Conservation (phyloP, 2,888 invertebrate genomes). For the Amphimallon solstitiale region DNA sequence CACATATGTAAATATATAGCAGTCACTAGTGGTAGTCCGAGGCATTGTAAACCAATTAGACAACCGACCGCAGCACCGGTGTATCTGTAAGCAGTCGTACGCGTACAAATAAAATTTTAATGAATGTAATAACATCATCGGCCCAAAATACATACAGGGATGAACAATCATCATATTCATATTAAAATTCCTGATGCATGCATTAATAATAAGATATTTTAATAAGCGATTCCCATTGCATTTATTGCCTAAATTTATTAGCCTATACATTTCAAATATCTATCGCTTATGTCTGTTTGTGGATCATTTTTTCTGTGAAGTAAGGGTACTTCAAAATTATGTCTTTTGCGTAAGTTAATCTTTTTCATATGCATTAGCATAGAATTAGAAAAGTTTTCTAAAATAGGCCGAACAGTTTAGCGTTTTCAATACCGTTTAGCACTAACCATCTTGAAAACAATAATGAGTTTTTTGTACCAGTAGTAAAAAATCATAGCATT, state of each 20-base stretch:
- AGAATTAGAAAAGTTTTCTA: too few species aligned
- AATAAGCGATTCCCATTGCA: neutral
- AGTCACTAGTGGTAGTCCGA: slow-evolving; percentile 11
- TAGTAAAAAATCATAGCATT: too few species aligned
- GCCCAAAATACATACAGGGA: neutral
- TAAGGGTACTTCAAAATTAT: too few species aligned
- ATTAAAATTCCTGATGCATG: neutral
- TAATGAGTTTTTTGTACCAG: too few species aligned
- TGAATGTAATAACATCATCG: slow-evolving; percentile 17
- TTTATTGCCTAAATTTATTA: neutral
- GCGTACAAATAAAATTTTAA: slow-evolving; percentile 25
- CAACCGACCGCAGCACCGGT: neutral
- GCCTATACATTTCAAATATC: too few species aligned
- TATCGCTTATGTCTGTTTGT: too few species aligned
- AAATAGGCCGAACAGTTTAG: too few species aligned
- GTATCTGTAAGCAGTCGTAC: slow-evolving; percentile 2
- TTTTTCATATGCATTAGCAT: too few species aligned
- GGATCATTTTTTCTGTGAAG: too few species aligned
- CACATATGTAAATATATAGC: slow-evolving; percentile 29
- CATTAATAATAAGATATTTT: neutral
- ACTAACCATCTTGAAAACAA: too few species aligned
- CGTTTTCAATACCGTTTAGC: too few species aligned
- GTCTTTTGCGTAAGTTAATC: too few species aligned
- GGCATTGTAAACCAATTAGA: slow-evolving; percentile 31
- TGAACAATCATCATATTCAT: slow-evolving; percentile 5